Conservation (phyloP, 2,888 invertebrate species). For the Tipula lateralis region DNA sequence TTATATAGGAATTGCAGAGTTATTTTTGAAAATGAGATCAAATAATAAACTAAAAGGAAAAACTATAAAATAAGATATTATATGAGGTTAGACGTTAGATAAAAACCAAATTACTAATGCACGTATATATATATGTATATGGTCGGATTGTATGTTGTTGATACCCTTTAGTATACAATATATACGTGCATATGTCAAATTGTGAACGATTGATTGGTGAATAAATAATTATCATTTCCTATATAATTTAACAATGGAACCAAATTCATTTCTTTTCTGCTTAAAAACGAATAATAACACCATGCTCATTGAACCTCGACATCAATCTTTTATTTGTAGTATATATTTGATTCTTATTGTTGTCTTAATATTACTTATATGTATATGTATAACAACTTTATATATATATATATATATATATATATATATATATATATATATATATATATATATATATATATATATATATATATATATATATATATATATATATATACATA, state of each 20-base stretch:
- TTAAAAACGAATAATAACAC: not conserved
- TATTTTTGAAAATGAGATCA: constrained; percentile 24
- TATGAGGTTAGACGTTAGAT: constrained; percentile 12
- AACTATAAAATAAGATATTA: constrained; percentile 12
- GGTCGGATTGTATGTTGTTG: not conserved
- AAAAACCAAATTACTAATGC: not conserved
- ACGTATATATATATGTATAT: too few relatives aligned
- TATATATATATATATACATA: too few relatives aligned
- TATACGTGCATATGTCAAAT: not conserved
- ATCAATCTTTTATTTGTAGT: not conserved
- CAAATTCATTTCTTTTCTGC: not conserved
- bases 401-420: not conserved
- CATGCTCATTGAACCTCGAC: constrained; percentile 28
- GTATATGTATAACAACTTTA: not conserved
- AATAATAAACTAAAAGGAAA: constrained; percentile 24
- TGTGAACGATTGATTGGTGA: not conserved
- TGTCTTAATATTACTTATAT: not conserved
- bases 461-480: too few relatives aligned
- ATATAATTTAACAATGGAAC: not conserved
- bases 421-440: not conserved
- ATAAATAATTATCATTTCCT: not conserved
- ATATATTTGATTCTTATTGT: not conserved
- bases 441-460: too few relatives aligned
- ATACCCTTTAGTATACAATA: too few relatives aligned
- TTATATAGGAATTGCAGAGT: constrained; percentile 24